Evolutionary conservation across 2,888 invertebrate species (phyloP).

Genomic region (Lepas anatifera): DNA sequence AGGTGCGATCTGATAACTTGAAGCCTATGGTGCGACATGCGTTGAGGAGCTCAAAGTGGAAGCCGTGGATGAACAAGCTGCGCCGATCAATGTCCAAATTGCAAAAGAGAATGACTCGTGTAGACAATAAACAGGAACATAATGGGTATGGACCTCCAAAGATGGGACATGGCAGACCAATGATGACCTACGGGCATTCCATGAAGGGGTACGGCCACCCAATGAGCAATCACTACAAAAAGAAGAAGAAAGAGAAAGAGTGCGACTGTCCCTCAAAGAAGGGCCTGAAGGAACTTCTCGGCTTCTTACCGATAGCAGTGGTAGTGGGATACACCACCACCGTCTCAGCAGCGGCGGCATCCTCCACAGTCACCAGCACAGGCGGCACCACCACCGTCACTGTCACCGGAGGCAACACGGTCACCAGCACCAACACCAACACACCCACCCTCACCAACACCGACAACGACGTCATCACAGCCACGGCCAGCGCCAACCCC

Average conservation of each 20-base stretch:
- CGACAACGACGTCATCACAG: conserved; percentile 11
- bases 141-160: too few species aligned
- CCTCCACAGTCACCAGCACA: neutral
- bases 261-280: neutral
- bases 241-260: neutral
- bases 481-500: neutral
- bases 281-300: conserved; percentile 4
- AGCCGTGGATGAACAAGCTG: too few species aligned
- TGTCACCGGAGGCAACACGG: conserved; percentile 10
- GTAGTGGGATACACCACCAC: conserved; percentile 8
- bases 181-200: too few species aligned
- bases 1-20: too few species aligned
- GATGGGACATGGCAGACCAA: too few species aligned
- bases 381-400: conserved; percentile 1
- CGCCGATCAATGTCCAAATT: too few species aligned
- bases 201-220: too few species aligned
- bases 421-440: conserved; percentile 12
- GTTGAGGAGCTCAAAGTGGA: too few species aligned
- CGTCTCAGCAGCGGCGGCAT: neutral
- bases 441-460: conserved; percentile 1
- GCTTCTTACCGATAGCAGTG: conserved; percentile 8
- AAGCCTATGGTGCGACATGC: too few species aligned
- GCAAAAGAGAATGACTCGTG: too few species aligned
- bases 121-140: too few species aligned
- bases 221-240: too few species aligned